phyloP scores from a whole-genome alignment of 1,140 invertebrate genomes.

The Matsumurasca onukii region DNA sequence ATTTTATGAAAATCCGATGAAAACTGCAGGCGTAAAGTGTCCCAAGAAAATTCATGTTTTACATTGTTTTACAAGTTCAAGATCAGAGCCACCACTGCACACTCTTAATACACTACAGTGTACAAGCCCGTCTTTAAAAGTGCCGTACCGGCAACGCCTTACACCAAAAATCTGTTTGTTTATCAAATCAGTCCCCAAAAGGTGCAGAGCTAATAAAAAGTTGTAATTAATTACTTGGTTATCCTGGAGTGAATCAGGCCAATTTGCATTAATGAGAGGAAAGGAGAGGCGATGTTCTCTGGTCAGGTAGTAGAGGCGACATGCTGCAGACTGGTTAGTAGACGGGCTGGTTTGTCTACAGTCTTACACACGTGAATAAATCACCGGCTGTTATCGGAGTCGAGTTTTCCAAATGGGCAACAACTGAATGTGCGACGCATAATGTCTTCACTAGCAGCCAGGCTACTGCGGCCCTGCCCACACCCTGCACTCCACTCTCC shows the following conservation, averaged over 20 bases:
- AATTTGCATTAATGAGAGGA: constrained; percentile 17
- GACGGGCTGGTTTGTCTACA: background rate
- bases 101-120: too few species aligned
- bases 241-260: background rate
- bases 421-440: constrained; percentile 21
- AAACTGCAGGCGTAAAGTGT: too few species aligned
- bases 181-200: too few species aligned
- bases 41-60: too few species aligned
- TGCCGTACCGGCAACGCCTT: too few species aligned
- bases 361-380: constrained; percentile 16
- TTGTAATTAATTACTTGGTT: background rate
- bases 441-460: constrained; percentile 28
- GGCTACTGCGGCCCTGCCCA: background rate
- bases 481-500: too few species aligned
- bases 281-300: constrained; percentile 6
- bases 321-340: constrained; percentile 3
- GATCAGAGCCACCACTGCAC: too few species aligned
- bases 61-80: too few species aligned
- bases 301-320: background rate
- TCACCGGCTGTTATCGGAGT: constrained; percentile 27
- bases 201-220: too few species aligned
- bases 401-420: constrained; percentile 31
- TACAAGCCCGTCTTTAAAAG: too few species aligned
- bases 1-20: too few species aligned
- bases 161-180: too few species aligned